phyloP scores from a whole-genome alignment of 1,140 invertebrate genomes.

The Ceratosolen fusciceps region DNA sequence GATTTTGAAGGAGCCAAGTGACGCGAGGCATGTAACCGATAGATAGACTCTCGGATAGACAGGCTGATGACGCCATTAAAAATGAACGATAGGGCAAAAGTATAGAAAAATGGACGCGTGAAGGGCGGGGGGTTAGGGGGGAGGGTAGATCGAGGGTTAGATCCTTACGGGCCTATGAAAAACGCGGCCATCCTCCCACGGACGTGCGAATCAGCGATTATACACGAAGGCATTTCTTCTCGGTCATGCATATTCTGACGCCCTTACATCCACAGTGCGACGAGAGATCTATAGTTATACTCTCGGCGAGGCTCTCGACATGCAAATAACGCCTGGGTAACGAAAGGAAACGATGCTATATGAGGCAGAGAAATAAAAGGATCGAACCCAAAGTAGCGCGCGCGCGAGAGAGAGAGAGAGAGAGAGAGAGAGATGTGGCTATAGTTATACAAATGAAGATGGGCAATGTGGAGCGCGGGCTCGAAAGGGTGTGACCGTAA shows the following conservation, averaged over 20 bases:
- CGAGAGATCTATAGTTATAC: not conserved
- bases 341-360: not conserved
- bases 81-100: not conserved
- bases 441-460: no score
- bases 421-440: not conserved
- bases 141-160: no score
- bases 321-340: constrained; percentile 33
- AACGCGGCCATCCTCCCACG: constrained; percentile 24
- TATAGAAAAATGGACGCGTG: not conserved
- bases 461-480: no score
- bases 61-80: not conserved
- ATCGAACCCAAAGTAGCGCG: not conserved
- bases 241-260: constrained; percentile 32
- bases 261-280: not conserved
- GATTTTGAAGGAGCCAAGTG: not conserved
- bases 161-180: not conserved
- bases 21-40: not conserved
- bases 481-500: no score
- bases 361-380: not conserved
- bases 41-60: not conserved
- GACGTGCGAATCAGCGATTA: constrained; percentile 28
- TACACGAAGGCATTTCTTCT: not conserved
- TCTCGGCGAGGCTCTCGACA: not conserved
- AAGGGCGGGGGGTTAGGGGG: not conserved
- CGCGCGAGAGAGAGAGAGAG: not conserved